Evolutionary conservation across 1,140 invertebrate species (phyloP).

Genomic region (Anadara kagoshimensis): DNA sequence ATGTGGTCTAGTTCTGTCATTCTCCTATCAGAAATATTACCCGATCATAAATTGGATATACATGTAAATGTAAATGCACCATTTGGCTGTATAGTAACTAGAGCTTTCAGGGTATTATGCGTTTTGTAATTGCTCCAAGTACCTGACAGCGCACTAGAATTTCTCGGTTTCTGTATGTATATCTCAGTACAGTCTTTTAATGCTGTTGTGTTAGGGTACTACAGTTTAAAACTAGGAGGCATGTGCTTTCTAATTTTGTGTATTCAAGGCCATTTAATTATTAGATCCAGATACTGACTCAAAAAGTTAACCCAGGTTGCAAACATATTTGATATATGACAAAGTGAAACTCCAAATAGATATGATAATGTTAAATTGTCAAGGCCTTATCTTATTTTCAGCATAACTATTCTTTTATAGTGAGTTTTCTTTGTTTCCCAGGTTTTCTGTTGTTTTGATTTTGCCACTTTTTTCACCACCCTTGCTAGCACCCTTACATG

Average conservation of each 20-base stretch:
- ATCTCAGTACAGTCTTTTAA: constrained; percentile 47
- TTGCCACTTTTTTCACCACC: too few species aligned
- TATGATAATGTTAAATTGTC: too few species aligned
- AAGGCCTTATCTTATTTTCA: too few species aligned
- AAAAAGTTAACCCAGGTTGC: constrained; percentile 32
- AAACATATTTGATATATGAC: constrained; percentile 31
- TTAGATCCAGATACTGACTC: constrained; percentile 5
- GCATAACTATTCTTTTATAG: too few species aligned
- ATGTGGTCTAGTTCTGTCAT: too few species aligned
- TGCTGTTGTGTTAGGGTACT: constrained; percentile 22
- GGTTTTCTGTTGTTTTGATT: too few species aligned
- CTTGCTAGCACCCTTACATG: too few species aligned
- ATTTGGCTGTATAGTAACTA: constrained; percentile 70
- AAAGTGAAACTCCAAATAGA: constrained; percentile 13
- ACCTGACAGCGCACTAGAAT: constrained; percentile 11
- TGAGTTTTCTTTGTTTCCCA: too few species aligned
- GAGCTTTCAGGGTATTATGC: constrained; percentile 70
- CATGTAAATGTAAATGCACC: constrained; percentile 72
- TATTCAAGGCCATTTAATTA: constrained; percentile 23
- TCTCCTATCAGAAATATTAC: too few species aligned
- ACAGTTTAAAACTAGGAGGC: constrained; percentile 17
- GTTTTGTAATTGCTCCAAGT: constrained; percentile 69
- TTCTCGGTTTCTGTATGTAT: constrained; percentile 24
- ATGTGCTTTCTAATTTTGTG: constrained; percentile 20
- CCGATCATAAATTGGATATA: too few species aligned